These are phyloP conservation scores for Drosophila histrio DNA, from an alignment of 2,888 invertebrate species.

Conservation along the genomic window DNA sequence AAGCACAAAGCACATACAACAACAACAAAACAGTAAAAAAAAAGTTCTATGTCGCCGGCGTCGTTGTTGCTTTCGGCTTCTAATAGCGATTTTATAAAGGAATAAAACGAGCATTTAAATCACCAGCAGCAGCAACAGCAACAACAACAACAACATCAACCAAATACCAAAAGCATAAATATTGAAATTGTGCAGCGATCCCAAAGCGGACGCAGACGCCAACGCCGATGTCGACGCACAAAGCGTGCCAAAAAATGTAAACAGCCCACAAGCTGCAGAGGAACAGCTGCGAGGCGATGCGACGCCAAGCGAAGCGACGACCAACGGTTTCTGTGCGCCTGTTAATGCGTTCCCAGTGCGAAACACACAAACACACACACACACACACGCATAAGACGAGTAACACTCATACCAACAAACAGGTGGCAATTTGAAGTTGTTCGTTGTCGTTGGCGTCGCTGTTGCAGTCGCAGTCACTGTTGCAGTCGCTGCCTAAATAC, in stretches of 20 bases:
- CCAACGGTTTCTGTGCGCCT: slow-evolving; percentile 56
- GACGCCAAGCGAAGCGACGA: neutral
- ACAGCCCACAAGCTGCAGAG: slow-evolving; percentile 28
- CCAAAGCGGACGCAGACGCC: slow-evolving; percentile 9
- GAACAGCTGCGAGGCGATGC: slow-evolving; percentile 4
- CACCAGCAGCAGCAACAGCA: slow-evolving; percentile 32
- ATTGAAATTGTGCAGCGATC: slow-evolving; percentile 58
- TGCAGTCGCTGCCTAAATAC: slow-evolving; percentile 41
- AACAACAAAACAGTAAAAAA: slow-evolving; percentile 37
- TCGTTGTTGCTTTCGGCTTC: slow-evolving; percentile 58
- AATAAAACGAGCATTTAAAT: slow-evolving; percentile 72
- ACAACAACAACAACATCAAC: slow-evolving; percentile 24
- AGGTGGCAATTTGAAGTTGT: slow-evolving; percentile 40
- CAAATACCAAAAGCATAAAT: slow-evolving; percentile 25
- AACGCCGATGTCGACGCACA: slow-evolving; percentile 31
- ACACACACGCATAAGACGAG: slow-evolving; percentile 1
- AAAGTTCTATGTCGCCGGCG: slow-evolving; percentile 68
- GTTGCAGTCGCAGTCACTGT: slow-evolving; percentile 24
- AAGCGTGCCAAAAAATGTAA: slow-evolving; percentile 59
- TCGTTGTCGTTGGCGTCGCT: slow-evolving; percentile 1
- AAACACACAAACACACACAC: slow-evolving; percentile 20
- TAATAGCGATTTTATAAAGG: slow-evolving; percentile 70
- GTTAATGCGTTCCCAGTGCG: slow-evolving; percentile 42
- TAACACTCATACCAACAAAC: slow-evolving; percentile 30
- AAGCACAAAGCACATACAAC: slow-evolving; percentile 49